Conservation (phyloP, 2,797 vertebrate species). For the Cottoperca gobio region DNA sequence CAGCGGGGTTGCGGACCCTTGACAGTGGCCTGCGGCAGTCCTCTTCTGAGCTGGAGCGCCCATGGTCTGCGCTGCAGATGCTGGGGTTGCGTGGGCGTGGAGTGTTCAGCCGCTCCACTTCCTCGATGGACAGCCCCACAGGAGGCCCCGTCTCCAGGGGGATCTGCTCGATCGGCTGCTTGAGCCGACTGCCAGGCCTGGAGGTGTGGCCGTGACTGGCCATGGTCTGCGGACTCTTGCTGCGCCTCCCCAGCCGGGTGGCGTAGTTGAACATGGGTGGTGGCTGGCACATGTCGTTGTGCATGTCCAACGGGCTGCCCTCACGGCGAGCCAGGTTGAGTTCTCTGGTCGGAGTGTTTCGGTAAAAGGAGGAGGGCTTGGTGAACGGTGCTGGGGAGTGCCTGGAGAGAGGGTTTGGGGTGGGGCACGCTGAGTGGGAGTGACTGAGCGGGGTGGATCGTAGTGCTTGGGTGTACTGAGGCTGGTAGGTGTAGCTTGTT, state of each 20-base stretch:
- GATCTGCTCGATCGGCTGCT: constrained; percentile 94
- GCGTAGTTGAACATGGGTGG: constrained; percentile 93
- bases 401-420: constrained; percentile 92
- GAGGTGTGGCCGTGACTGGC: constrained; percentile 88
- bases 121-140: constrained; percentile 95
- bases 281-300: constrained; percentile 89
- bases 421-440: constrained; percentile 91
- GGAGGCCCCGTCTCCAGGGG: constrained; percentile 93
- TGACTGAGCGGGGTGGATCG: constrained; percentile 92
- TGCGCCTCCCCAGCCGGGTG: constrained; percentile 93
- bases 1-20: constrained; percentile 93
- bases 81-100: constrained; percentile 96
- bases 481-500: constrained; percentile 94
- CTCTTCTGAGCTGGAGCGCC: constrained; percentile 96
- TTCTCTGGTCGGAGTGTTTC: constrained; percentile 94
- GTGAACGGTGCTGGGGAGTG: constrained; percentile 96
- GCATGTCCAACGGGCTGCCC: constrained; percentile 91
- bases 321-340: constrained; percentile 93
- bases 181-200: constrained; percentile 93
- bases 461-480: constrained; percentile 90
- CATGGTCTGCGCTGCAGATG: constrained; percentile 98
- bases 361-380: constrained; percentile 93
- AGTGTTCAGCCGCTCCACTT: constrained; percentile 97
- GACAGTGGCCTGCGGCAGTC: constrained; percentile 94
- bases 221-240: constrained; percentile 97